These are phyloP conservation scores for Danio choprae DNA, from an alignment of 2,797 vertebrate genomes.

Conservation along the genomic window DNA sequence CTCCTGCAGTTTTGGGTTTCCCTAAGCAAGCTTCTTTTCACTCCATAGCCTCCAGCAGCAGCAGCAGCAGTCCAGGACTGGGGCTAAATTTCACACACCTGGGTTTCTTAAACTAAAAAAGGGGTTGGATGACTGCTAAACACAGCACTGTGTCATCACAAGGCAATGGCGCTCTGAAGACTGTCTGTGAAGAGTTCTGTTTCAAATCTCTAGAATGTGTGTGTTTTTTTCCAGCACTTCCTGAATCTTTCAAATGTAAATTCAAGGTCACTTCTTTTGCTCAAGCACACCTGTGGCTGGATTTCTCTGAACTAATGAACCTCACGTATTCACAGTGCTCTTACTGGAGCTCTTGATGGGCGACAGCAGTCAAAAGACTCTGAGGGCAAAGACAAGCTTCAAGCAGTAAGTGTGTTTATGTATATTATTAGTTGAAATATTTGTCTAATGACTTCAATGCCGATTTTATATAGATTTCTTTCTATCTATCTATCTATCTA, in stretches of 20 bases:
- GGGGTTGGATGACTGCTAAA: constrained; percentile 34
- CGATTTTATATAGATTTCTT: too few relatives aligned
- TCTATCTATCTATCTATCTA: too few relatives aligned
- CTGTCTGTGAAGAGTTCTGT: constrained; percentile 8
- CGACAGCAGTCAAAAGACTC: not conserved
- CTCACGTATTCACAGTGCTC: not conserved
- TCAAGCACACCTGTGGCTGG: constrained; percentile 3
- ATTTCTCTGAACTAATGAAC: not conserved
- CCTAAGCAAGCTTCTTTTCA: constrained; percentile 26
- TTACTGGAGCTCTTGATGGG: not conserved
- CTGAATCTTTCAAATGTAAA: constrained; percentile 28
- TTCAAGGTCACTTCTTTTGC: constrained; percentile 30
- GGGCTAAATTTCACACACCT: constrained; percentile 41
- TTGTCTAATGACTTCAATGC: too few relatives aligned
- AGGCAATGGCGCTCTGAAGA: not conserved
- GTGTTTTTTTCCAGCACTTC: not conserved
- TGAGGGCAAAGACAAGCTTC: not conserved
- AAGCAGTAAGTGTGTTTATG: not conserved
- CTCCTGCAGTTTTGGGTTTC: constrained; percentile 38
- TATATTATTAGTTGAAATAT: not conserved
- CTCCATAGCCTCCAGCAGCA: not conserved
- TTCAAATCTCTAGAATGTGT: not conserved
- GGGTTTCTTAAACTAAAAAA: constrained; percentile 12
- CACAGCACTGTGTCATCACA: constrained; percentile 27
- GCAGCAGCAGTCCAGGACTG: not conserved